Percentiles rank a stretch among this genome's conserved stretches.
Conservation (phyloP, 2,113 vertebrate genomes). For the Cervus canadensis region DNA sequence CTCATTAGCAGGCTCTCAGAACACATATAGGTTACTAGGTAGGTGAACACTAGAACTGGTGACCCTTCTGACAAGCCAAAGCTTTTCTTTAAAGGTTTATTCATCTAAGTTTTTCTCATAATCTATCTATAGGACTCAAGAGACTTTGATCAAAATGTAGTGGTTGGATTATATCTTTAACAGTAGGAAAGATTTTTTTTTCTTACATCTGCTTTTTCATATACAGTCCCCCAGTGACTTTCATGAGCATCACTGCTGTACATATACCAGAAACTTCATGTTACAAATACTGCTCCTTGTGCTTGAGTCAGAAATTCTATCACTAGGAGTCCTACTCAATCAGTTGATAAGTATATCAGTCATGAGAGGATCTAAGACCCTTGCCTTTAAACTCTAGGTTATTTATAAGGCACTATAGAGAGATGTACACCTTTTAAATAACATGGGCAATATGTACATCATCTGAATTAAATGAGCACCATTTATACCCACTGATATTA, state of each 20-base stretch:
- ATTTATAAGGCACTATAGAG: background rate
- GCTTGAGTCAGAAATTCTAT: background rate
- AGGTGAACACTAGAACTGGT: background rate
- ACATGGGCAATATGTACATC: background rate
- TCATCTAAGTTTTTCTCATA: background rate
- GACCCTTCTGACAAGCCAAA: background rate
- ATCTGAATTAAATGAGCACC: background rate
- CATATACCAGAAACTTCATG: background rate
- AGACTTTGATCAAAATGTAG: background rate
- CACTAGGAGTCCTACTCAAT: background rate
- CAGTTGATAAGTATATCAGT: background rate
- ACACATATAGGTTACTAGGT: background rate
- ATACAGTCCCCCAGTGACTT: background rate
- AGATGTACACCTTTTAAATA: background rate
- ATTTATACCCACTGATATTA: background rate
- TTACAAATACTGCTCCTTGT: background rate
- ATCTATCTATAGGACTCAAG: background rate
- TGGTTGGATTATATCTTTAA: background rate
- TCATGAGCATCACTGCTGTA: background rate
- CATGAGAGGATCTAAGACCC: background rate
- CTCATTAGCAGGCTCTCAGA: background rate
- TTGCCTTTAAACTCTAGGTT: background rate
- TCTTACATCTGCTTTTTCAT: background rate
- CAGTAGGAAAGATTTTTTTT: background rate
- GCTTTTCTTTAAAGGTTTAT: background rate